These are phyloP conservation scores for Archips xylosteana DNA, from an alignment of 2,888 invertebrate genomes.

Conservation along the genomic window DNA sequence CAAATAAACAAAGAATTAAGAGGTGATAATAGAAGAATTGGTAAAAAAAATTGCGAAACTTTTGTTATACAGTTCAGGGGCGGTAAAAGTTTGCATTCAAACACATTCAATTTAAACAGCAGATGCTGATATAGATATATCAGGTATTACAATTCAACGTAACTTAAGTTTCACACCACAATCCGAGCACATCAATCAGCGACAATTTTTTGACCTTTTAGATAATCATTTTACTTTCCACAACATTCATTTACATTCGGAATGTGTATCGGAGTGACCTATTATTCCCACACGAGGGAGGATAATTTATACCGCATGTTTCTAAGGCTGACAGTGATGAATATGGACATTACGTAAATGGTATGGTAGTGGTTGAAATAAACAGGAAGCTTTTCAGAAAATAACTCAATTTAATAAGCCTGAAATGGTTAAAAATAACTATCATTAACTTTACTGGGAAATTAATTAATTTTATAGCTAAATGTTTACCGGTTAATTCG, in stretches of 20 bases:
- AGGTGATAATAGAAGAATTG: conserved; percentile 34
- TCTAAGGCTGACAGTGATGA: conserved; percentile 41
- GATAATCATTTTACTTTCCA: conserved; percentile 44
- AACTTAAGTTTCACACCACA: conserved; percentile 47
- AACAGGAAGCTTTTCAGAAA: conserved; percentile 58
- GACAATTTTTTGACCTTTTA: conserved; percentile 50
- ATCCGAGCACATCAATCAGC: conserved; percentile 55
- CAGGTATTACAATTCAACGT: conserved; percentile 47
- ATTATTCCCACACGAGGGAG: conserved; percentile 38
- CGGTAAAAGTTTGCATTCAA: conserved; percentile 40
- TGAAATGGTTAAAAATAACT: conserved; percentile 4
- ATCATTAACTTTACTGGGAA: neutral
- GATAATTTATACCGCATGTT: conserved; percentile 43
- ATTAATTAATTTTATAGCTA: neutral
- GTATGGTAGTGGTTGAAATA: conserved; percentile 45
- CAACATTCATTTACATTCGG: conserved; percentile 43
- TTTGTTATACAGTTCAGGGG: conserved; percentile 14
- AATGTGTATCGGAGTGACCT: conserved; percentile 38
- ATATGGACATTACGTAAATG: conserved; percentile 32
- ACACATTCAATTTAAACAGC: conserved; percentile 35
- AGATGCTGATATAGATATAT: conserved; percentile 41
- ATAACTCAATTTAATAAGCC: conserved; percentile 23
- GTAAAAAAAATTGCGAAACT: conserved; percentile 38
- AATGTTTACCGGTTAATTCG: neutral
- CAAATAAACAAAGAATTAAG: conserved; percentile 50